phyloP scores from a whole-genome alignment of 2,888 invertebrate species.

The Scrobipalpa costella region DNA sequence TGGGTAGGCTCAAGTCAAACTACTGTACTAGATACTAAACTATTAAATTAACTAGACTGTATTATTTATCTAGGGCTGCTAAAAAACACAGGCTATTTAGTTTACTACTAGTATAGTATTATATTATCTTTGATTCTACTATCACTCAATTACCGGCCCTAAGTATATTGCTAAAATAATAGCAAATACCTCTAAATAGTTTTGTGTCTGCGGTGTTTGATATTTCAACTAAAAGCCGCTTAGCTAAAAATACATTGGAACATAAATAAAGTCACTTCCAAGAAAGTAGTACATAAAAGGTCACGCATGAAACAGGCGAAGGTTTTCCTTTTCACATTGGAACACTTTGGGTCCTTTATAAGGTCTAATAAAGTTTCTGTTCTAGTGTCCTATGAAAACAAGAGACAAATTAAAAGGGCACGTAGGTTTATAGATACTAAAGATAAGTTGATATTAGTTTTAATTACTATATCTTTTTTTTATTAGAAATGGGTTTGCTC shows the following conservation, averaged over 20 bases:
- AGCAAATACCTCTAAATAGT: background rate
- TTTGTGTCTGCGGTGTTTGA: background rate
- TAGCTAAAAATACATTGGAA: slow-evolving; percentile 5
- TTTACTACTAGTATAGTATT: no score
- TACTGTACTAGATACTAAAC: no score
- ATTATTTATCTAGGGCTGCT: no score
- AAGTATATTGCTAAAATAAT: background rate
- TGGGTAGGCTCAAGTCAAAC: no score
- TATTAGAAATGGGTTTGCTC: no score
- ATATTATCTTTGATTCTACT: no score
- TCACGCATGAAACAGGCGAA: slow-evolving; percentile 40
- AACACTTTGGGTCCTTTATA: slow-evolving; percentile 37
- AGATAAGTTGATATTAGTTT: background rate
- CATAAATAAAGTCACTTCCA: background rate
- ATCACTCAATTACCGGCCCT: background rate
- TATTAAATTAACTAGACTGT: no score
- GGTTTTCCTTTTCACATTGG: slow-evolving; percentile 40
- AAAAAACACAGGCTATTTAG: no score
- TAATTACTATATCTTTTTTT: no score
- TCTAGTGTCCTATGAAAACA: slow-evolving; percentile 39
- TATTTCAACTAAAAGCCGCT: slow-evolving; percentile 3
- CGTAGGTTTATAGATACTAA: slow-evolving; percentile 29
- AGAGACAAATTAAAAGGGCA: slow-evolving; percentile 23
- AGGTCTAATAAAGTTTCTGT: slow-evolving; percentile 38
- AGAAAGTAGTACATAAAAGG: slow-evolving; percentile 44